Conservation (phyloP, 1,140 invertebrate species). For the Eriosoma lanigerum region DNA sequence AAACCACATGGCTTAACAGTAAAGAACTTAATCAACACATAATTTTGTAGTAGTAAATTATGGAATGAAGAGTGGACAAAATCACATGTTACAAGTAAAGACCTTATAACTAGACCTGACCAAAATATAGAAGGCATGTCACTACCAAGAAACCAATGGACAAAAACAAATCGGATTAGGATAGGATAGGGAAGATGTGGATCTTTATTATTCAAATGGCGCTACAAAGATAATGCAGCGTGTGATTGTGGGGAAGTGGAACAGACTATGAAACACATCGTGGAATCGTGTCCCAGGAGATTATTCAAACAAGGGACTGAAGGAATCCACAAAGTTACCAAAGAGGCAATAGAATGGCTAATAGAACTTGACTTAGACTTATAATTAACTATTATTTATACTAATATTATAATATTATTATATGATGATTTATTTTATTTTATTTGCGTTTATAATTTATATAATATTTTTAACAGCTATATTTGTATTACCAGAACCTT, state of each 20-base stretch:
- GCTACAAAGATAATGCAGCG: too few relatives aligned
- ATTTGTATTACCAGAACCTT: not conserved
- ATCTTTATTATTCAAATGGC: too few relatives aligned
- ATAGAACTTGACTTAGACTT: not conserved
- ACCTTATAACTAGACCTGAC: not conserved
- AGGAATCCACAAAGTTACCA: not conserved
- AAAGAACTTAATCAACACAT: not conserved
- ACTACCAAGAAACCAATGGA: not conserved
- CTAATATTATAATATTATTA: not conserved
- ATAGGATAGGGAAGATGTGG: too few relatives aligned
- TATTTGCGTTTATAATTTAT: not conserved
- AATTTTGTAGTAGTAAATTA: not conserved
- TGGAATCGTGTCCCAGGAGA: not conserved
- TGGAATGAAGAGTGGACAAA: not conserved
- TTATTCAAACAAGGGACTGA: not conserved
- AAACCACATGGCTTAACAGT: not conserved
- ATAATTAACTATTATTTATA: not conserved
- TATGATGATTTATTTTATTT: conserved; percentile 8
- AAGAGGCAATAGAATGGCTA: too few relatives aligned
- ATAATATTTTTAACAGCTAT: not conserved
- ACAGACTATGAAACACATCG: too few relatives aligned
- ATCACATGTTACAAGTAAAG: conserved; percentile 1
- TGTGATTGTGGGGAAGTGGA: not conserved
- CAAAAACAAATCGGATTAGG: not conserved
- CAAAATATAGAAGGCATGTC: not conserved